Evolutionary conservation across 1,140 invertebrate genomes (phyloP), one percentile per base, ranked within the genome.

Genomic region (Anastatus disparis): DNA sequence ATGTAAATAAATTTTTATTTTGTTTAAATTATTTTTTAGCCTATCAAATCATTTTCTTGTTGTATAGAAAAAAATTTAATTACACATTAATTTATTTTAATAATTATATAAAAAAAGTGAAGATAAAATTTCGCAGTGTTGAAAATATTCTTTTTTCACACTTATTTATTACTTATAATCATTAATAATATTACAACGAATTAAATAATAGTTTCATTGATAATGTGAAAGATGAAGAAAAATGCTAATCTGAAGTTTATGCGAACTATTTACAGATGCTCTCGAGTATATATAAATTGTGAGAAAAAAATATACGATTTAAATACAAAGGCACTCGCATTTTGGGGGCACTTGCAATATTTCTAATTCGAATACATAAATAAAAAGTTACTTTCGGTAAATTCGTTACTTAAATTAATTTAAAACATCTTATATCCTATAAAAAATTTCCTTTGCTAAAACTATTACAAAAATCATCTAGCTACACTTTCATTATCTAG

Each of bases 191-290:
- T n/a, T n/a, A 24, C n/a, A 53, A 66, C 24, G 50, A 56, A 46
- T 66, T 44, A 44, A 42, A 65, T 31, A 40, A 31, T 56, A 56
- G 20, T 67, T 56, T 8, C n/a, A n/a, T 55, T 27, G 13, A 58
- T 9, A 56, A 7, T 35, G 26, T 50, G 50, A 65, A 58, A 22
- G 66, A 69, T 40, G 50, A 64, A 48, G n/a, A n/a, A 59, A 29
- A 38, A 67, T 55, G 62, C 56, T 64, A 42, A 71, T 71, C 74
- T 72, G 71, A 71, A 78, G 79, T 74, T n/a, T 76, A 75, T 74
- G 76, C 75, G 76, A n/a, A 72, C 75, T 84, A 84, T 83, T 82
- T 82, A 83, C 80, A 84, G 71, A 81, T 81, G 78, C 71, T 76
- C 72, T 58, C n/a, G 29, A 61, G 52, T 71, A 52, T 29, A 61